Conservation (phyloP, 2,888 invertebrate species). For the Nudaria mundana region DNA sequence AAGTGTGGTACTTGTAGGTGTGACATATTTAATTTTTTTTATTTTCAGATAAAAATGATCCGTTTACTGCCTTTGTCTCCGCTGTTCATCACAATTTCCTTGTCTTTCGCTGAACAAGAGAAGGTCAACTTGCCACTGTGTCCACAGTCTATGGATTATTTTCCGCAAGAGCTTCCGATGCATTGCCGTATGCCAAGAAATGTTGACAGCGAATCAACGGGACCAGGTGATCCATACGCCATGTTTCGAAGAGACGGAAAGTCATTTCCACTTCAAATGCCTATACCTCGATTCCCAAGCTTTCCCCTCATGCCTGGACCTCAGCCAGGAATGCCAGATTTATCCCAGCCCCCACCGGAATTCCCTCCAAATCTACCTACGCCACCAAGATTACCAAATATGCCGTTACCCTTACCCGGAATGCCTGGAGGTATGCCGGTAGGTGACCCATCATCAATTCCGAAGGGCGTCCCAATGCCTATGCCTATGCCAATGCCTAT, state of each 20-base stretch:
- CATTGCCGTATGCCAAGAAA: constrained; percentile 65
- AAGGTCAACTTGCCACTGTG: constrained; percentile 58
- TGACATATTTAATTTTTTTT: background rate
- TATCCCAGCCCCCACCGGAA: constrained; percentile 5
- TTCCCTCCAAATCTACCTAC: too few relatives aligned
- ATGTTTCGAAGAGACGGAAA: constrained; percentile 34
- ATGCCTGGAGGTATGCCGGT: constrained; percentile 17
- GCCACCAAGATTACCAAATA: constrained; percentile 18
- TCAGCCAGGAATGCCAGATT: constrained; percentile 14
- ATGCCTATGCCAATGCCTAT: constrained; percentile 24
- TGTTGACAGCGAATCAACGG: constrained; percentile 9
- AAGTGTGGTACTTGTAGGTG: too few relatives aligned
- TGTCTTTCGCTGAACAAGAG: constrained; percentile 34
- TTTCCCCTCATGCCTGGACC: background rate
- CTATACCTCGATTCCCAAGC: constrained; percentile 33
- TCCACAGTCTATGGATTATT: constrained; percentile 56
- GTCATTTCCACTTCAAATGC: constrained; percentile 34
- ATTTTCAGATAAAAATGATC: constrained; percentile 47
- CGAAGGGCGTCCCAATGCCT: constrained; percentile 7
- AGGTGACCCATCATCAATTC: background rate
- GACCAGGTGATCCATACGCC: constrained; percentile 10
- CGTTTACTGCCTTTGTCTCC: constrained; percentile 16
- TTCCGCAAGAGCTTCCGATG: constrained; percentile 69
- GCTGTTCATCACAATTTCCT: constrained; percentile 27
- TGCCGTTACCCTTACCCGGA: background rate